These are phyloP conservation scores for Tiphia femorata DNA, from an alignment of 2,888 invertebrate genomes.

Conservation along the genomic window DNA sequence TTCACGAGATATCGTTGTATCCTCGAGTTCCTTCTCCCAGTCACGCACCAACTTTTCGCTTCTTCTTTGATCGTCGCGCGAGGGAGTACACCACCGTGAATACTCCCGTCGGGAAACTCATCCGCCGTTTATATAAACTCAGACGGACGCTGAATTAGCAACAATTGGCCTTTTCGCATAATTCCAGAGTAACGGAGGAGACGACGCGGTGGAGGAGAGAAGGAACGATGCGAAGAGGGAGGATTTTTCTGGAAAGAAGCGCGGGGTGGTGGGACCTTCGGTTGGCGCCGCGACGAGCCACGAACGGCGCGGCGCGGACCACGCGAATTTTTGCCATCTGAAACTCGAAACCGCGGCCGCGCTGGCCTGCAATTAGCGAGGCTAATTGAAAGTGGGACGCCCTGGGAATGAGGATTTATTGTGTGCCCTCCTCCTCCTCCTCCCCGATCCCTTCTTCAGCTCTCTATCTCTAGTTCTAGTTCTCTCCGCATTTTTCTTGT, in stretches of 20 bases:
- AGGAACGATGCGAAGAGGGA: not conserved
- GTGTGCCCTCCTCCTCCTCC: too few species aligned
- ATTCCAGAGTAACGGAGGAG: too few species aligned
- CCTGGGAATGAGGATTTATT: slow-evolving; percentile 53
- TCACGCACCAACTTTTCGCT: too few species aligned
- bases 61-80: too few species aligned
- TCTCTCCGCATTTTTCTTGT: too few species aligned
- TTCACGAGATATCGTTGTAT: too few species aligned
- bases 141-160: slow-evolving; percentile 34
- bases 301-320: not conserved
- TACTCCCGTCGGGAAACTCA: not conserved
- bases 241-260: not conserved
- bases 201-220: too few species aligned
- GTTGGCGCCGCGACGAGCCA: not conserved
- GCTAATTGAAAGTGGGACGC: slow-evolving; percentile 52
- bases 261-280: too few species aligned
- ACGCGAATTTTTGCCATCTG: slow-evolving; percentile 33
- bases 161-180: slow-evolving; percentile 48
- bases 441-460: not conserved
- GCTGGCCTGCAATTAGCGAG: slow-evolving; percentile 41
- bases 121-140: slow-evolving; percentile 46
- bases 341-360: slow-evolving; percentile 47
- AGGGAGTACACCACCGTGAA: not conserved
- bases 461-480: too few species aligned
- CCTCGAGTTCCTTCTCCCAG: too few species aligned